A percentile compares a stretch with the other conserved stretches of the same genome.
phyloP scores from a whole-genome alignment of 2,888 invertebrate species.

The Drosophila meridiana region DNA sequence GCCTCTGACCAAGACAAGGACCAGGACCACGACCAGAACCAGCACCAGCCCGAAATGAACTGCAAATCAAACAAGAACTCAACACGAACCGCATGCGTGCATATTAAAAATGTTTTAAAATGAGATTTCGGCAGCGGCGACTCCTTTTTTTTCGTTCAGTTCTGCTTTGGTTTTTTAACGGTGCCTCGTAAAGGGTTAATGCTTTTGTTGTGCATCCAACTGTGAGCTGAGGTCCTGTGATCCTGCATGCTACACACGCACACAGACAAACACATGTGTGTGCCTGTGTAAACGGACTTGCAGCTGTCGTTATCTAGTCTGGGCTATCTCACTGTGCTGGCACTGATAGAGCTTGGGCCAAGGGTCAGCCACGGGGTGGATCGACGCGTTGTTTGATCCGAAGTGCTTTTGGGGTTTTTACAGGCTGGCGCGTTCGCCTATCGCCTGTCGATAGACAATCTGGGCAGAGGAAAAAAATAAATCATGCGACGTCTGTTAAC shows the following conservation, averaged over 20 bases:
- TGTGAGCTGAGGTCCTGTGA: constrained; percentile 65
- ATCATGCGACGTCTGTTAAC: constrained; percentile 43
- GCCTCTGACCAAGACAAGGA: constrained; percentile 46
- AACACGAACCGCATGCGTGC: constrained; percentile 68
- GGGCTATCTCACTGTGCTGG: constrained; percentile 56
- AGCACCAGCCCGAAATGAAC: constrained; percentile 65
- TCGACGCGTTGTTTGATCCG: constrained; percentile 25
- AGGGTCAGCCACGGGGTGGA: constrained; percentile 68
- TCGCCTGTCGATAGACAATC: constrained; percentile 30
- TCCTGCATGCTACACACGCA: constrained; percentile 21
- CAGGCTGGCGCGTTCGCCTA: constrained; percentile 62
- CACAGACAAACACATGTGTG: constrained; percentile 4
- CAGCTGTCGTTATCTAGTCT: constrained; percentile 74
- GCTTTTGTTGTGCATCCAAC: constrained; percentile 71
- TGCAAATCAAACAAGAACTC: constrained; percentile 67
- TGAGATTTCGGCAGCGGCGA: constrained; percentile 48
- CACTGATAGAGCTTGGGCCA: constrained; percentile 42
- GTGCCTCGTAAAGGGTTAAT: constrained; percentile 63
- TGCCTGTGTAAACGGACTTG: constrained; percentile 38
- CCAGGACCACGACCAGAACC: constrained; percentile 31
- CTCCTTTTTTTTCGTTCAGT: constrained; percentile 7
- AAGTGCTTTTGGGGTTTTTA: constrained; percentile 59
- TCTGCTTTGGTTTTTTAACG: neutral
- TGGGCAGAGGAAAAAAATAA: constrained; percentile 4
- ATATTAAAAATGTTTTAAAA: constrained; percentile 75